phyloP scores from a whole-genome alignment of 2,888 invertebrate genomes.

The Tupiocoris notatus region DNA sequence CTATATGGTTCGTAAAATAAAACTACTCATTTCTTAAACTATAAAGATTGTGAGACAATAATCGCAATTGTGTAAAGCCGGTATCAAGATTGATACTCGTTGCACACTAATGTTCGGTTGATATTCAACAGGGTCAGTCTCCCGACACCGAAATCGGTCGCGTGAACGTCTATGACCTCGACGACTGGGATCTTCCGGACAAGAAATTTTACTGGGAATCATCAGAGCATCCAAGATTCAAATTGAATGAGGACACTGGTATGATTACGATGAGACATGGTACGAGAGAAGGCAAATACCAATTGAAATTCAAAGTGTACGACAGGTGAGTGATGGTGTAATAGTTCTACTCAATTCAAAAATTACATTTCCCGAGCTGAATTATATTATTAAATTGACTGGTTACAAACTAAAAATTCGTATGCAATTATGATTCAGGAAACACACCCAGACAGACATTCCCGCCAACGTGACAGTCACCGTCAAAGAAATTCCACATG shows the following conservation, averaged over 20 bases:
- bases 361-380: no score
- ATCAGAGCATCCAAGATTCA: conserved; percentile 81
- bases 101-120: neutral
- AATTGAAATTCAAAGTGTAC: conserved; percentile 56
- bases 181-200: conserved; percentile 98
- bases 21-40: no score
- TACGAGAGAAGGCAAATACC: conserved; percentile 82
- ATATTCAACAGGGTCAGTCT: conserved; percentile 68
- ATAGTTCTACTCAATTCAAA: no score
- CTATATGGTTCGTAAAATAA: no score
- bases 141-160: conserved; percentile 89
- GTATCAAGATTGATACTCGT: no score
- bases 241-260: conserved; percentile 85
- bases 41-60: no score
- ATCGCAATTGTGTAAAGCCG: no score
- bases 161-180: conserved; percentile 95
- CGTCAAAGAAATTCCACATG: conserved; percentile 91
- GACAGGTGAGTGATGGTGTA: conserved; percentile 42
- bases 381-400: no score
- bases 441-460: conserved; percentile 92
- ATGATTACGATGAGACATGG: conserved; percentile 95
- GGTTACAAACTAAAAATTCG: no score
- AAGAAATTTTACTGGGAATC: conserved; percentile 96
- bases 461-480: conserved; percentile 95
- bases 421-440: conserved; percentile 59